These are phyloP conservation scores for Ophraella communa DNA, from an alignment of 2,888 invertebrate species.

Conservation along the genomic window DNA sequence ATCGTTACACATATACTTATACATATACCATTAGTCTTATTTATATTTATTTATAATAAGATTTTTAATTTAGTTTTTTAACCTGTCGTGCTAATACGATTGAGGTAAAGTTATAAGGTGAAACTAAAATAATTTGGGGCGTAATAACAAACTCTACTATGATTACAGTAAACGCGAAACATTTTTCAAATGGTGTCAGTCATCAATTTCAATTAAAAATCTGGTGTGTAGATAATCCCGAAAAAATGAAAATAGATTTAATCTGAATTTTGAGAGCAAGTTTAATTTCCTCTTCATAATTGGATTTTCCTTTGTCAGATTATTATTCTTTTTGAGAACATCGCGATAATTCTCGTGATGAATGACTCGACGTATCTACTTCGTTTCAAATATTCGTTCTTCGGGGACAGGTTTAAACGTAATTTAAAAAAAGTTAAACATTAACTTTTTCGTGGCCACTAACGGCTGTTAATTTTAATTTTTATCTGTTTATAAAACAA, in stretches of 20 bases:
- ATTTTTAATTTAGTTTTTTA: no score
- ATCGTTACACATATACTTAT: no score
- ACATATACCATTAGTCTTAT: no score
- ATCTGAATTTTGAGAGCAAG: conserved; percentile 35
- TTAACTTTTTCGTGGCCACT: background rate
- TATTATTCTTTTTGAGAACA: conserved; percentile 32
- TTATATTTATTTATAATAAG: no score
- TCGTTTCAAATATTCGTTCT: conserved; percentile 17
- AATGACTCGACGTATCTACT: conserved; percentile 26
- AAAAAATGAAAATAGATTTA: conserved; percentile 36
- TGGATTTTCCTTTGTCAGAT: conserved; percentile 36
- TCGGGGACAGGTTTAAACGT: conserved; percentile 7
- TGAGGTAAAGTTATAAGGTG: no score
- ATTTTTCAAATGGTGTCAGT: conserved; percentile 10
- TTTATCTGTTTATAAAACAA: no score
- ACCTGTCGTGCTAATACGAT: no score
- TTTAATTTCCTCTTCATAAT: conserved; percentile 41
- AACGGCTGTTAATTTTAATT: no score
- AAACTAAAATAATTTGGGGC: no score
- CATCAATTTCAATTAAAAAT: conserved; percentile 30
- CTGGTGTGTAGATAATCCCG: conserved; percentile 19
- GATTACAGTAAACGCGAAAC: no score
- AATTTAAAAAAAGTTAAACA: conserved; percentile 14
- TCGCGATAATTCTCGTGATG: conserved; percentile 32
- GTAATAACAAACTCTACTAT: no score